phyloP scores from a whole-genome alignment of 1,140 invertebrate genomes.

The Thalassaphorura encarpata region DNA sequence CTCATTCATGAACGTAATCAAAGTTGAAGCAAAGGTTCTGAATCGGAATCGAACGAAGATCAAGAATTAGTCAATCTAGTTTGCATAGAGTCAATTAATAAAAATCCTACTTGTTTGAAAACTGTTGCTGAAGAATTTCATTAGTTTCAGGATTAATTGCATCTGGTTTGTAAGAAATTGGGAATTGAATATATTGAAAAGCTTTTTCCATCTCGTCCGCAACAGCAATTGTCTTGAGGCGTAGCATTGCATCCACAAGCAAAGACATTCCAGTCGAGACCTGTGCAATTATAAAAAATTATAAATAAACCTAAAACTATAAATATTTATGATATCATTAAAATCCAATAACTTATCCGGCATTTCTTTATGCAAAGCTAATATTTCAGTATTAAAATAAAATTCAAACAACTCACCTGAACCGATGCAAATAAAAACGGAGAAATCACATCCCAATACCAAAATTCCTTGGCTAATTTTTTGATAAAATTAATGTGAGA shows the following conservation, averaged over 20 bases:
- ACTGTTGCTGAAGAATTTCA: not conserved
- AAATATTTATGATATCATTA: no score
- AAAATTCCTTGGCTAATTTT: slow-evolving; percentile 42
- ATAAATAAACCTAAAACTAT: no score
- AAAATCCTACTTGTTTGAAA: not conserved
- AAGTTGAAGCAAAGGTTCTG: slow-evolving; percentile 23
- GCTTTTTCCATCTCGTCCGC: not conserved
- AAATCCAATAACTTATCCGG: no score
- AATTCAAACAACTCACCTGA: slow-evolving; percentile 50
- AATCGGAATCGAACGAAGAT: slow-evolving; percentile 6
- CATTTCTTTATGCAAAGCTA: no score
- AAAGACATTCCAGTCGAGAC: slow-evolving; percentile 9
- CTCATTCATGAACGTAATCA: slow-evolving; percentile 30
- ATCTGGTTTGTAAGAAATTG: slow-evolving; percentile 5
- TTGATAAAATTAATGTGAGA: slow-evolving; percentile 47
- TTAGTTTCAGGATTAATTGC: not conserved
- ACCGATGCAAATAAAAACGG: slow-evolving; percentile 49
- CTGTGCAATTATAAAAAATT: no score
- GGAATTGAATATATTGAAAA: slow-evolving; percentile 8
- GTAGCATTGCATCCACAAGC: slow-evolving; percentile 2
- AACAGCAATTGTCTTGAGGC: not conserved
- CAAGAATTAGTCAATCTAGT: not conserved
- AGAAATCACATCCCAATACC: slow-evolving; percentile 56
- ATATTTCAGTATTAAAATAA: no score
- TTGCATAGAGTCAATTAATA: not conserved